Evolutionary conservation across 2,113 vertebrate genomes (phyloP).

Genomic region (Seriola aureovittata): DNA sequence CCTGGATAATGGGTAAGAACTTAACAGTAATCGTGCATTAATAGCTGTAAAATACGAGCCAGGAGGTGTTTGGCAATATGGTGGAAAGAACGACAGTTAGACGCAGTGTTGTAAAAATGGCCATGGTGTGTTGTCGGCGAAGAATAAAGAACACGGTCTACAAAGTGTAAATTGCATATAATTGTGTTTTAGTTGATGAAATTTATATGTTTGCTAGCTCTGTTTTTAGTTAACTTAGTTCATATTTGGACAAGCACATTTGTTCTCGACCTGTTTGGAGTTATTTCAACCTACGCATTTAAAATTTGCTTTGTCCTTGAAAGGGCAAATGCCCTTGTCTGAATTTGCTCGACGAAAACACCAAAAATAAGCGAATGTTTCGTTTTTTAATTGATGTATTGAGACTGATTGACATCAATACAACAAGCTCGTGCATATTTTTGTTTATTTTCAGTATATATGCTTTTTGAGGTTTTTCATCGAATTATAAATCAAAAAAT

Average conservation of each 20-base stretch:
- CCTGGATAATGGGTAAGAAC: slow-evolving; percentile 80
- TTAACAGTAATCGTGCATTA: slow-evolving; percentile 47
- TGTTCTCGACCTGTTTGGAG: slow-evolving; percentile 60
- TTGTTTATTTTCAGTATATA: slow-evolving; percentile 60
- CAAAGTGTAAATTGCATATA: background rate
- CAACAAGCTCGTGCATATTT: slow-evolving; percentile 45
- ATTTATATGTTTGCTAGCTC: slow-evolving; percentile 38
- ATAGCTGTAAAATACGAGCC: slow-evolving; percentile 37
- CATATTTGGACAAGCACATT: slow-evolving; percentile 39
- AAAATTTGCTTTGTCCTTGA: slow-evolving; percentile 90
- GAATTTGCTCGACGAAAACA: slow-evolving; percentile 72
- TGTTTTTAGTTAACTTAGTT: slow-evolving; percentile 45
- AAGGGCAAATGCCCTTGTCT: slow-evolving; percentile 83
- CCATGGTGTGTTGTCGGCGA: slow-evolving; percentile 81
- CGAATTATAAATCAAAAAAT: slow-evolving; percentile 18
- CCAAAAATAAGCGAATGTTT: slow-evolving; percentile 40
- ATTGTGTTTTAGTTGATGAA: slow-evolving; percentile 10
- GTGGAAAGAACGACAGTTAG: slow-evolving; percentile 82
- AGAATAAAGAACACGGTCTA: slow-evolving; percentile 50
- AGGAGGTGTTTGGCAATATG: slow-evolving; percentile 81
- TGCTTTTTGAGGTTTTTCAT: slow-evolving; percentile 60
- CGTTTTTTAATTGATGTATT: slow-evolving; percentile 26
- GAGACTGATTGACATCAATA: slow-evolving; percentile 21
- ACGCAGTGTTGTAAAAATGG: slow-evolving; percentile 85
- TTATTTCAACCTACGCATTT: slow-evolving; percentile 86